Base-by-base conservation (phyloP, 2,888 invertebrate genomes). In the Netelia melanura region DNA sequence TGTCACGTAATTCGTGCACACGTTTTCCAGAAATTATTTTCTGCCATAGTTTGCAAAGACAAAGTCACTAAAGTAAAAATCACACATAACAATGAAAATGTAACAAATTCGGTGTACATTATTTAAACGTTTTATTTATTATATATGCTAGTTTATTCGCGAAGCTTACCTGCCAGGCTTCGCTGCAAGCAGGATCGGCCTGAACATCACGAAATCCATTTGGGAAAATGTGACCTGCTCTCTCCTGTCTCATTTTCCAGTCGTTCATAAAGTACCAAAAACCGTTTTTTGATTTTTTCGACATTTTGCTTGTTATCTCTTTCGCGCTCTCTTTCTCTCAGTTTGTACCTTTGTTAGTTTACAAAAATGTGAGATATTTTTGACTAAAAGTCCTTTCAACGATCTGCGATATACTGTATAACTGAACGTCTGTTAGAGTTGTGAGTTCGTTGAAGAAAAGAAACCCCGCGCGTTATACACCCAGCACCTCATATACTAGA, bases 241-340 rank as follows among this genome's bases (percentile, higher is more conserved):
- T 86, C 80, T 92, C 91, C 72, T 90, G 87, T 0, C 76, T 58
- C 9, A 62, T 62, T 83, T 89, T 91, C 84, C 90, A 92, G 11
- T 94, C 93, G 8, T 86, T 21, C 92, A 94, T 93, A 72, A 93
- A 94, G 79, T 88, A 92, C 76, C 86, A 93, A 84, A 92, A 94
- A 0, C 92, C 92, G 86, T 93, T 94, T 74, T 70, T 87, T 9
- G 86, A 79, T 79, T 91, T 90, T 54, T 90, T 89, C 76, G 91
- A 87, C 91, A 91, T 90, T 76, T 58, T 78, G 17, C 17, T 17
- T 38, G 38, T 58, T 58, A 10, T 58, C 10, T 21, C 21, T 58
- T 21, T 58, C 8, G 0, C 9, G 17, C 21, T 21, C 58, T 58
- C 21, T 58, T 23, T 6, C 21, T 58, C n/a, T 17, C 8, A 1